Evolutionary conservation across 2,113 vertebrate genomes (phyloP).

Genomic region (Microcebus griseorufus): DNA sequence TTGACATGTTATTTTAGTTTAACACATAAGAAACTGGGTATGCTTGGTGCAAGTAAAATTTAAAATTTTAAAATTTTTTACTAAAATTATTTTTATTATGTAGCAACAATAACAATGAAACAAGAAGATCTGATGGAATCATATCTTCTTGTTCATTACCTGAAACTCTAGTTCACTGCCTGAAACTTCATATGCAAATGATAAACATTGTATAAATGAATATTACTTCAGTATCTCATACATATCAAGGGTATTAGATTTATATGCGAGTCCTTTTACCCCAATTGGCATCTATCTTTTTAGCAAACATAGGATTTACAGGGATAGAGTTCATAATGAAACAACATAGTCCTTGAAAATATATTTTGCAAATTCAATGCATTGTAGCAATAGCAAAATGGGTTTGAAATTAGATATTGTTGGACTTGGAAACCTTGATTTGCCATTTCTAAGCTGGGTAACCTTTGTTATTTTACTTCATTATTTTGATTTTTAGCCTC

Average conservation of each 20-base stretch:
- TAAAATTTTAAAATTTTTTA: background rate
- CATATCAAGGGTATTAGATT: no score
- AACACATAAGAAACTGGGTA: background rate
- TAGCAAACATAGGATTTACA: no score
- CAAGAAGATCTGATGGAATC: background rate
- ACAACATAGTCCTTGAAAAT: no score
- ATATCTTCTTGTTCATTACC: background rate
- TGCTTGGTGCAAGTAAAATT: background rate
- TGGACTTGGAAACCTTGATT: background rate
- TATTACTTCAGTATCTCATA: no score
- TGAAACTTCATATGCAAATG: no score
- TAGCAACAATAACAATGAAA: background rate
- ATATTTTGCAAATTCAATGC: no score
- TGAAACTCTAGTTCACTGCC: no score
- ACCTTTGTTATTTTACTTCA: background rate
- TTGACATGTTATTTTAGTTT: background rate
- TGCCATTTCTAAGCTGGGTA: background rate
- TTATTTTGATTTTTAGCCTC: background rate
- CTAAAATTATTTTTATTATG: background rate
- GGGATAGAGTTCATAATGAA: no score
- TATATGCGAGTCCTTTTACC: no score
- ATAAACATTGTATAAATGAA: no score
- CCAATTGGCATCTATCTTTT: no score
- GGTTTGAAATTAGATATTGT: background rate
- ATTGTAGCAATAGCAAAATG: no score